Base-by-base conservation (phyloP, 2,797 vertebrate species). In the Leptodactylus fallax region DNA sequence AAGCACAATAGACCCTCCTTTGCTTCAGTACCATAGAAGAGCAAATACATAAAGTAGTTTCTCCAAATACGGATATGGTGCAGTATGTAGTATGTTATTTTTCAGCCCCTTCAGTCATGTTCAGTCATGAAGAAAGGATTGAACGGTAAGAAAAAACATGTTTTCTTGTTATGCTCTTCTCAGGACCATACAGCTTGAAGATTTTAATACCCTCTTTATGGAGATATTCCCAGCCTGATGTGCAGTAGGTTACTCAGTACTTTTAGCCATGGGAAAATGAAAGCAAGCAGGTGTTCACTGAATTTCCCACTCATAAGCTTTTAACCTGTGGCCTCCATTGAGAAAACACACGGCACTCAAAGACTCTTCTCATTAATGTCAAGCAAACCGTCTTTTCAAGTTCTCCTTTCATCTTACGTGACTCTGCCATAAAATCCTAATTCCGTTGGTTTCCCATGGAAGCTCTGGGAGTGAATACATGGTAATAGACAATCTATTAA, bases 281-380 rank as follows among this genome's bases (percentile, higher is more conserved):
- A 77, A 77, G 79, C 55, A 79, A 83, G 61, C 88, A 89, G 88
- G 84, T 89, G 88, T 85, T 89, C 81, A 82, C 84, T 49, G 79
- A 82, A 89, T 77, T 67, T 79, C 19, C 72, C 71, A 65, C 77
- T 82, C 25, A 89, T 86, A 61, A 55, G 55, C 47, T 82, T 82
- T 85, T 82, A 89, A 82, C 79, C 61, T 83, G 27, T 81, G 49
- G 71, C 56, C 79, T 67, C 56, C 27, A 67, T 78, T 78, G 47
- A 79, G 19, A 85, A 76, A 88, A 77, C 77, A 76, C 53, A 60
- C 19, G 23, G 81, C 16, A 51, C 71, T 51, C 45, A 51, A 74
- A 74, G 45, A 74, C 71, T 49, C 36, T 61, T 58, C 51, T 84
- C 47, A 79, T 88, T 88, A 72, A 81, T 74, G 78, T 49, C 55